A percentile compares a stretch with the other conserved stretches of the same genome.
Evolutionary conservation across 92 coral and sea anemone species (phyloP).

Genomic region (Bergia puertoricense): DNA sequence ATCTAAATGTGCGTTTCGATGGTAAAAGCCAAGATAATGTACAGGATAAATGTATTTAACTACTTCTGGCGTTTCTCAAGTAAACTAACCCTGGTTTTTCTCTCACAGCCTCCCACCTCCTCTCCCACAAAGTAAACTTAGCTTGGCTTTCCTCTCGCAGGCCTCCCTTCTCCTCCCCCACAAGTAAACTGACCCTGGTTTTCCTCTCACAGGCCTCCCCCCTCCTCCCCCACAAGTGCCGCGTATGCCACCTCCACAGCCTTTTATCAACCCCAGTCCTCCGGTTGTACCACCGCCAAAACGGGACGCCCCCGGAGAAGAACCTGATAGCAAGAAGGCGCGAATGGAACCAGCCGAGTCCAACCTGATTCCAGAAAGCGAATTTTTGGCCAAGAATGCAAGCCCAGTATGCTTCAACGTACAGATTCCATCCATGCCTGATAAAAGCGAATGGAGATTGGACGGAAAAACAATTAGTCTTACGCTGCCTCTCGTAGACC

Average conservation of each 20-base stretch:
- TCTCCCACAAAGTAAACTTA: constrained; percentile 45
- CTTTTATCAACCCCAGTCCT: constrained; percentile 80
- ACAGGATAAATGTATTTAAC: too few species aligned
- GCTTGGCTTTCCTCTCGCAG: constrained; percentile 2
- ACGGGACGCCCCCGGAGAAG: constrained; percentile 77
- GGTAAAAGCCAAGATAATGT: too few species aligned
- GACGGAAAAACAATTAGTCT: constrained; percentile 87
- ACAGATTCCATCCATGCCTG: constrained; percentile 89
- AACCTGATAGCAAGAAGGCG: constrained; percentile 75
- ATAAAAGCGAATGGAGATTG: constrained; percentile 94
- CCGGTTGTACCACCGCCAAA: constrained; percentile 72
- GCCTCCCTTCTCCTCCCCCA: constrained; percentile 74
- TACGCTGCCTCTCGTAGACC: constrained; percentile 89
- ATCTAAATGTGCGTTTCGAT: too few species aligned
- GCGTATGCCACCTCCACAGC: constrained; percentile 79
- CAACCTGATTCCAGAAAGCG: constrained; percentile 87
- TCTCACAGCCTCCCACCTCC: constrained; percentile 60
- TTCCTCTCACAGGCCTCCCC: constrained; percentile 53
- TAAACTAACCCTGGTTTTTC: neutral
- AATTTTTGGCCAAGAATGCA: constrained; percentile 73
- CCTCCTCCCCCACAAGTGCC: constrained; percentile 76
- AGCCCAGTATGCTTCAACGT: constrained; percentile 88
- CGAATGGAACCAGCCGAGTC: constrained; percentile 92
- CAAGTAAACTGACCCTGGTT: neutral
- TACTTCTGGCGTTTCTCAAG: neutral